A percentile compares a stretch with the other conserved stretches of the same genome.
phyloP scores from a whole-genome alignment of 2,113 vertebrate genomes.

The Polypterus bichir region DNA sequence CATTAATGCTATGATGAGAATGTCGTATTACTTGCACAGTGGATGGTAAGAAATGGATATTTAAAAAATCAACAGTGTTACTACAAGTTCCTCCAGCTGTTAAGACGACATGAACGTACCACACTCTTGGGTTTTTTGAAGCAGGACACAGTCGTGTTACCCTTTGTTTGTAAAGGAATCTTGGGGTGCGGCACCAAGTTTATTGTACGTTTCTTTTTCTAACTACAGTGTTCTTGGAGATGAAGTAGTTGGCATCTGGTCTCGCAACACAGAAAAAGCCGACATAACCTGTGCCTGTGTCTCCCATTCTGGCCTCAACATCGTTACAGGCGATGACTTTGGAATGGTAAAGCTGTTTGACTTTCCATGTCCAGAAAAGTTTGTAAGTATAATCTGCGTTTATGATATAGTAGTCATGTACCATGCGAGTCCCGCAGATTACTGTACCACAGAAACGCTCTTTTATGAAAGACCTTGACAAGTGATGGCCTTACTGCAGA shows the following conservation, averaged over 20 bases:
- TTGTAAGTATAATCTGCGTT: slow-evolving; percentile 65
- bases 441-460: slow-evolving; percentile 1
- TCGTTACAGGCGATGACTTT: slow-evolving; percentile 92
- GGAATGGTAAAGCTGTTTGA: slow-evolving; percentile 97
- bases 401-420: slow-evolving; percentile 10
- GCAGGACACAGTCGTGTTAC: too few species aligned
- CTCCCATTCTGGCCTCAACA: slow-evolving; percentile 90
- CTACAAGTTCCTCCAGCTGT: too few species aligned
- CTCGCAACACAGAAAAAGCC: slow-evolving; percentile 83
- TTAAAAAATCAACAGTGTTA: too few species aligned
- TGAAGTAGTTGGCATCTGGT: slow-evolving; percentile 94
- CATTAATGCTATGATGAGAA: too few species aligned
- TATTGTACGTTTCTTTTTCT: slow-evolving; percentile 13
- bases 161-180: too few species aligned
- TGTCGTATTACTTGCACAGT: too few species aligned
- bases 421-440: slow-evolving; percentile 12
- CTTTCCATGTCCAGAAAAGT: slow-evolving; percentile 95
- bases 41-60: too few species aligned
- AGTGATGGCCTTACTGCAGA: too few species aligned
- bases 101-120: too few species aligned
- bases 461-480: too few species aligned
- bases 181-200: too few species aligned
- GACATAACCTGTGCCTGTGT: slow-evolving; percentile 93
- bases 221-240: slow-evolving; percentile 76
- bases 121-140: too few species aligned